Evolutionary conservation across 2,113 vertebrate genomes (phyloP).

Genomic region (Apus apus): DNA sequence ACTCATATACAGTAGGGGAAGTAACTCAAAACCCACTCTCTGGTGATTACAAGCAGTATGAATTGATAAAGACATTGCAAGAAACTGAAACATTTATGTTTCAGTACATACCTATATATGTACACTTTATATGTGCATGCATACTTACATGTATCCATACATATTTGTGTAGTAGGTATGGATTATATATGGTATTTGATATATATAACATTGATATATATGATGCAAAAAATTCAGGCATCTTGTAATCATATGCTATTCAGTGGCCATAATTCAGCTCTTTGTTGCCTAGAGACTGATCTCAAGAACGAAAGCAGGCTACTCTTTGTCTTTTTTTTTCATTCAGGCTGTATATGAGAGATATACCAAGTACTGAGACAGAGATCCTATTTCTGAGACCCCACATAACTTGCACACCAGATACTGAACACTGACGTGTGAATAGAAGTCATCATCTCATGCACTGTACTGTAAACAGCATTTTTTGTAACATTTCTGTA

Average conservation of each 20-base stretch:
- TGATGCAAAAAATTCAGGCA: not conserved
- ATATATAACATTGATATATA: not conserved
- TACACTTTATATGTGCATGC: no score
- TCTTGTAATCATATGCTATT: not conserved
- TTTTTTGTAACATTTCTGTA: not conserved
- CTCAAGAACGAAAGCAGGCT: slow-evolving; percentile 2
- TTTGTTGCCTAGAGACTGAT: slow-evolving; percentile 55
- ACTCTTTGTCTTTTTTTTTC: not conserved
- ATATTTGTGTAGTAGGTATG: no score
- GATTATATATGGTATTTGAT: not conserved
- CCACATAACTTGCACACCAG: not conserved
- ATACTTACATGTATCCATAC: no score
- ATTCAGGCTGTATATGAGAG: not conserved
- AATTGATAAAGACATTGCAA: not conserved
- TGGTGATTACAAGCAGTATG: not conserved
- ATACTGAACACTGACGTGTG: not conserved
- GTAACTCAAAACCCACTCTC: not conserved
- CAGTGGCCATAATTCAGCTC: not conserved
- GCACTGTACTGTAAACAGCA: not conserved
- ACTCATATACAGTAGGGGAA: not conserved
- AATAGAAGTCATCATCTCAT: not conserved
- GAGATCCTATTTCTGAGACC: not conserved
- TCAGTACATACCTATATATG: no score
- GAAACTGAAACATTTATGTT: not conserved
- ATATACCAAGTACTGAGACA: not conserved